Conservation (phyloP, 2,797 vertebrate genomes). For the Thalassophryne amazonica region DNA sequence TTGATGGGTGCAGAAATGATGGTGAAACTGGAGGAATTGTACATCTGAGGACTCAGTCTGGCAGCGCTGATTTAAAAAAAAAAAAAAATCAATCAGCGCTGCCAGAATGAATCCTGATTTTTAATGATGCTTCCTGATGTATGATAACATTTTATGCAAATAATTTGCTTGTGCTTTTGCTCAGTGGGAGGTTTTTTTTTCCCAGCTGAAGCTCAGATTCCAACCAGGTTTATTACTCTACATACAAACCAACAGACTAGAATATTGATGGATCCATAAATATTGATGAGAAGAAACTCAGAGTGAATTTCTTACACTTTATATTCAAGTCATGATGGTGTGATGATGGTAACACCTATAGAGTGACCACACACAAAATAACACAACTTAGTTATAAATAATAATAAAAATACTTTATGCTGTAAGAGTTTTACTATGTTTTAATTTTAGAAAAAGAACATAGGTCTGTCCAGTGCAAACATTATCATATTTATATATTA, state of each 20-base stretch:
- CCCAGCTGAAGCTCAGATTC: too few relatives aligned
- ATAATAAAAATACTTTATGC: not conserved
- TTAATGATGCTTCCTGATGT: conserved; percentile 4
- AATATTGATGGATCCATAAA: conserved; percentile 37
- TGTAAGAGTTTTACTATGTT: too few relatives aligned
- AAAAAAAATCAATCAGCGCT: too few relatives aligned
- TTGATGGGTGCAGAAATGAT: too few relatives aligned
- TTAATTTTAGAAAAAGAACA: too few relatives aligned
- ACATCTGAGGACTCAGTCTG: too few relatives aligned
- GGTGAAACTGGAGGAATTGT: too few relatives aligned
- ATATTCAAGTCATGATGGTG: not conserved
- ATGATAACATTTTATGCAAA: not conserved
- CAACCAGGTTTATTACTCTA: conserved; percentile 4
- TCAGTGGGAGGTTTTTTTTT: not conserved
- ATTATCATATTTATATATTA: conserved; percentile 10
- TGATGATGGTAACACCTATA: not conserved
- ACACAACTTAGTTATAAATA: not conserved
- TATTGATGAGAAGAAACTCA: conserved; percentile 31
- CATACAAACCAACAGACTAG: conserved; percentile 2
- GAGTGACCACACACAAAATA: not conserved
- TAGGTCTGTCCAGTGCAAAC: not conserved
- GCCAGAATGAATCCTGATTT: too few relatives aligned
- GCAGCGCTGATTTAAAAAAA: too few relatives aligned
- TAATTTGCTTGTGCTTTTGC: not conserved
- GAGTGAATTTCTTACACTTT: not conserved